Conservation (phyloP, 2,797 vertebrate species). For the Lutjanus campechanus region DNA sequence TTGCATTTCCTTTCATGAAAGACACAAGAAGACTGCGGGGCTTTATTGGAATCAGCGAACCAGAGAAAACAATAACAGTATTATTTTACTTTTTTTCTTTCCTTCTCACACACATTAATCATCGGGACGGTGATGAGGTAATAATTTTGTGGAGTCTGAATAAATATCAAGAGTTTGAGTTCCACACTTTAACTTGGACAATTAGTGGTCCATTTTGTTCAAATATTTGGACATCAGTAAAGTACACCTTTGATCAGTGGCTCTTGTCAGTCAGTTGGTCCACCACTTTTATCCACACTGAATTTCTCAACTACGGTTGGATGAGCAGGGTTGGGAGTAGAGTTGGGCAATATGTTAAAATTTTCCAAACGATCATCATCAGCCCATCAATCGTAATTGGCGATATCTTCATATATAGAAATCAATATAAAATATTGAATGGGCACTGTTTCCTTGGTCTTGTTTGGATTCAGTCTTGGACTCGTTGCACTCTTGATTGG, state of each 20-base stretch:
- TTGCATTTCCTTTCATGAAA: conserved; percentile 52
- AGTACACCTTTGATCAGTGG: background rate
- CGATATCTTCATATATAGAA: too few relatives aligned
- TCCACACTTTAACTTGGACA: background rate
- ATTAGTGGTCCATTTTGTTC: background rate
- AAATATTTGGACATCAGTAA: background rate
- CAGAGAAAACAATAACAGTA: conserved; percentile 1
- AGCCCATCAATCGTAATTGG: too few relatives aligned
- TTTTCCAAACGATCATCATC: too few relatives aligned
- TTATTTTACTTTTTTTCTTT: background rate
- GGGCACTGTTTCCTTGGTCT: too few relatives aligned
- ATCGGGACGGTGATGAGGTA: background rate
- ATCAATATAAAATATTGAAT: too few relatives aligned
- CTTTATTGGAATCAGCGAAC: conserved; percentile 25
- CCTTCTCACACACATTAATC: background rate
- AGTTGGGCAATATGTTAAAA: too few relatives aligned
- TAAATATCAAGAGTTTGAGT: background rate
- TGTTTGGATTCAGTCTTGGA: too few relatives aligned
- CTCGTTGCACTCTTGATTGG: too few relatives aligned
- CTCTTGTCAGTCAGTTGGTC: background rate
- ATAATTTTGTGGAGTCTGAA: background rate
- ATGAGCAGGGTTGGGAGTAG: too few relatives aligned
- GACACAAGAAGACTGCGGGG: background rate
- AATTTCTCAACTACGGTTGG: too few relatives aligned
- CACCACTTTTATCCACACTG: background rate